Evolutionary conservation across 2,888 invertebrate species (phyloP).

Genomic region (Lycophotia porphyrea): DNA sequence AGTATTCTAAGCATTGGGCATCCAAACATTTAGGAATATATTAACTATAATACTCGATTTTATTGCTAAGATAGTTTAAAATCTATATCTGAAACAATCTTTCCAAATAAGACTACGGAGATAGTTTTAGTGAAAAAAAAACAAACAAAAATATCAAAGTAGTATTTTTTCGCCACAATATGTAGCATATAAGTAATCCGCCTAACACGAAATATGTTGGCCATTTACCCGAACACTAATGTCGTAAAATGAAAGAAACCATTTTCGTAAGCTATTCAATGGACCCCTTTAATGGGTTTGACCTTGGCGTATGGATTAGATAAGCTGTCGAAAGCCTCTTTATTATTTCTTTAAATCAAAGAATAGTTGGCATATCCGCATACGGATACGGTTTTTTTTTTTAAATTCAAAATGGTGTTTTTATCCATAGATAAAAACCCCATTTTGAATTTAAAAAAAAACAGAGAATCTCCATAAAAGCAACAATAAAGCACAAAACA

Average conservation of each 20-base stretch:
- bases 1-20: neutral
- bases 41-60: neutral
- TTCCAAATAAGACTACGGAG: neutral
- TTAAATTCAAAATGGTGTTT: too few species aligned
- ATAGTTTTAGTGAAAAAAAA: neutral
- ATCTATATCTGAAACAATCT: neutral
- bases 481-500: too few species aligned
- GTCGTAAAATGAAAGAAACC: slow-evolving; percentile 74
- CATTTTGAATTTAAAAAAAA: too few species aligned
- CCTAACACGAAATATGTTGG: slow-evolving; percentile 65
- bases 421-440: too few species aligned
- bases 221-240: slow-evolving; percentile 67
- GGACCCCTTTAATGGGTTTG: slow-evolving; percentile 62
- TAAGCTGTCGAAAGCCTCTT: neutral
- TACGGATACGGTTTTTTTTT: too few species aligned
- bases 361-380: too few species aligned
- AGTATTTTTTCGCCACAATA: slow-evolving; percentile 37
- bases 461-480: too few species aligned
- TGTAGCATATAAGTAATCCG: slow-evolving; percentile 58
- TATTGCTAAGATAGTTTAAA: neutral
- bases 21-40: too few species aligned
- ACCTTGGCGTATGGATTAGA: slow-evolving; percentile 34
- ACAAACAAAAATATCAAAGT: neutral
- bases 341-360: neutral
- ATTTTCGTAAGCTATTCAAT: slow-evolving; percentile 70